Percentiles rank a stretch among this genome's conserved stretches.
Conservation (phyloP, 2,888 invertebrate genomes). For the Cantharis nigra region DNA sequence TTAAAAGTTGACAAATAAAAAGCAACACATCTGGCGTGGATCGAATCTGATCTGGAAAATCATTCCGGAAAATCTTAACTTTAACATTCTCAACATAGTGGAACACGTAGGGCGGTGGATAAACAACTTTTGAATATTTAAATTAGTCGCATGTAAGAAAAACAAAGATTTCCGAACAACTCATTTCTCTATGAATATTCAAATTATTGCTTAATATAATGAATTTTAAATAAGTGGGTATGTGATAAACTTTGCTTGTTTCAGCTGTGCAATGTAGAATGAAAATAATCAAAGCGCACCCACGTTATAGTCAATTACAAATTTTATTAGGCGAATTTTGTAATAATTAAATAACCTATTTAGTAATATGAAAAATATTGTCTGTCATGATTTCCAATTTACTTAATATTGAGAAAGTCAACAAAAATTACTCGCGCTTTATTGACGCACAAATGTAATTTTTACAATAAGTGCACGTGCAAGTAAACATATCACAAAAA, state of each 20-base stretch:
- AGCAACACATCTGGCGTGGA: background rate
- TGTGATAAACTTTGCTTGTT: background rate
- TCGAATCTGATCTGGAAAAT: background rate
- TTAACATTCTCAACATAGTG: background rate
- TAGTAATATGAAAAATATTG: background rate
- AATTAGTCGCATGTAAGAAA: background rate
- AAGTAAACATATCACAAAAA: conserved; percentile 16
- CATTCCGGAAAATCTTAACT: background rate
- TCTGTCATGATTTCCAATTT: background rate
- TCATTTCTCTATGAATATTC: background rate
- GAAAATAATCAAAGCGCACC: background rate
- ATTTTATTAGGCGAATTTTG: background rate
- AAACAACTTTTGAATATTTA: background rate
- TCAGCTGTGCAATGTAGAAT: background rate
- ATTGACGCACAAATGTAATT: background rate
- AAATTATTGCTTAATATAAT: background rate
- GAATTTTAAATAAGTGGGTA: background rate
- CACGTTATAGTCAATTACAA: background rate
- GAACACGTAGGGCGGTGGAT: background rate
- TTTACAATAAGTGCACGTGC: conserved; percentile 8
- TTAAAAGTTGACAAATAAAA: background rate
- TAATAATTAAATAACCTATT: background rate
- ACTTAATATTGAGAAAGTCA: background rate
- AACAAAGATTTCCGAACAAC: background rate
- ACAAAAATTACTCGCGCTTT: background rate